These are phyloP conservation scores for Crocuta crocuta DNA, from an alignment of 2,113 vertebrate genomes.

Conservation along the genomic window DNA sequence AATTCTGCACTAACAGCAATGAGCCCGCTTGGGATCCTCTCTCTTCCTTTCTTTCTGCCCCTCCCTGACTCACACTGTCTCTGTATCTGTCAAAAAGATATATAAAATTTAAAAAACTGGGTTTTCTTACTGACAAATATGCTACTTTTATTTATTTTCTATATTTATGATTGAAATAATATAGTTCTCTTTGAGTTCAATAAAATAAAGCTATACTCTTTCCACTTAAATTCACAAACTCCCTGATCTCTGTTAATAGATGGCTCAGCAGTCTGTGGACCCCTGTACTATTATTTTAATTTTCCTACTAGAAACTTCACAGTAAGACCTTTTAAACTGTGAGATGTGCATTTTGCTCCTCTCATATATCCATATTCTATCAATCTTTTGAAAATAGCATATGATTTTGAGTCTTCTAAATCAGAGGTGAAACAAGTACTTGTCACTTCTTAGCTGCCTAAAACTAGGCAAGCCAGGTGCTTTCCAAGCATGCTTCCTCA, in stretches of 20 bases:
- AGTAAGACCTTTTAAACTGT: neutral
- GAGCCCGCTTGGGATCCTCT: too few species aligned
- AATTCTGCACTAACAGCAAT: too few species aligned
- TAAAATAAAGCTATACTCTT: neutral
- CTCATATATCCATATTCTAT: neutral
- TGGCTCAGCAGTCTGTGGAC: neutral
- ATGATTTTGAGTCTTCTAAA: neutral
- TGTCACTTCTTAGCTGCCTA: neutral
- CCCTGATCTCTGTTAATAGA: neutral
- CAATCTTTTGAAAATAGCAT: neutral
- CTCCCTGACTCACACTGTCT: too few species aligned
- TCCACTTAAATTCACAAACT: neutral
- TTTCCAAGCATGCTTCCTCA: neutral
- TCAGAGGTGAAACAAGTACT: neutral
- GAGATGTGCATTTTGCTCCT: neutral
- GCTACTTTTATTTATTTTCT: neutral
- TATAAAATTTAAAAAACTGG: too few species aligned
- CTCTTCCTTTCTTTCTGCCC: too few species aligned
- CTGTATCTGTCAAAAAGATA: too few species aligned
- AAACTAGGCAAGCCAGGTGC: neutral
- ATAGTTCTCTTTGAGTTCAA: neutral
- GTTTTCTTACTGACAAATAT: neutral
- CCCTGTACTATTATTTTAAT: neutral
- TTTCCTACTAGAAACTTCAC: neutral
- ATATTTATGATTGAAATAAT: neutral